Conservation (phyloP, 2,797 vertebrate genomes). For the Argya squamiceps region DNA sequence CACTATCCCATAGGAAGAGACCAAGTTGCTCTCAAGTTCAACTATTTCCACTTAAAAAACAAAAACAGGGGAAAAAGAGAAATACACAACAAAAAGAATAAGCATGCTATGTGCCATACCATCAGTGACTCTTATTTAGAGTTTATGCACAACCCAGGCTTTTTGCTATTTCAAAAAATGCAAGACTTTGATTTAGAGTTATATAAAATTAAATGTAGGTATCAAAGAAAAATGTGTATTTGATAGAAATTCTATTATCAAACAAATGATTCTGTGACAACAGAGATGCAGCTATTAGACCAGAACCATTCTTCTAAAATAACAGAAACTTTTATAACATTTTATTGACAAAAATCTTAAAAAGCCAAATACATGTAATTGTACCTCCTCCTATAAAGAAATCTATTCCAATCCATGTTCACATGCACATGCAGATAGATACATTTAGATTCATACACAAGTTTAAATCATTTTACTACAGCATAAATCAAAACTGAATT, state of each 20-base stretch:
- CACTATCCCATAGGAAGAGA: background rate
- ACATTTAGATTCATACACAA: background rate
- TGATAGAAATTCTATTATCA: background rate
- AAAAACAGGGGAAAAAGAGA: background rate
- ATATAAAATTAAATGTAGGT: background rate
- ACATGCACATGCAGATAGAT: background rate
- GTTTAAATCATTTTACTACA: background rate
- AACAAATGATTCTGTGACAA: background rate
- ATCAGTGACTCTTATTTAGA: background rate
- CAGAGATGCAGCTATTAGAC: background rate
- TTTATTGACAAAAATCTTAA: background rate
- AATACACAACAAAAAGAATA: background rate
- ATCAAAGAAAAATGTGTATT: background rate
- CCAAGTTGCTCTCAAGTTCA: background rate
- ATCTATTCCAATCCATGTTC: background rate
- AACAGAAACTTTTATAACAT: background rate
- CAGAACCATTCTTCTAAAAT: background rate
- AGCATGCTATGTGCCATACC: background rate
- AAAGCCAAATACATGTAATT: background rate
- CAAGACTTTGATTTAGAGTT: background rate
- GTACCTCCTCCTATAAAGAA: background rate
- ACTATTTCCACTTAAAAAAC: background rate
- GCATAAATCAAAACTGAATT: conserved; percentile 31
- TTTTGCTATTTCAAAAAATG: background rate
- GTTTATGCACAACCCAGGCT: background rate